These are phyloP conservation scores for Brachionus koreanus DNA, from an alignment of 1,140 invertebrate species.

Conservation along the genomic window DNA sequence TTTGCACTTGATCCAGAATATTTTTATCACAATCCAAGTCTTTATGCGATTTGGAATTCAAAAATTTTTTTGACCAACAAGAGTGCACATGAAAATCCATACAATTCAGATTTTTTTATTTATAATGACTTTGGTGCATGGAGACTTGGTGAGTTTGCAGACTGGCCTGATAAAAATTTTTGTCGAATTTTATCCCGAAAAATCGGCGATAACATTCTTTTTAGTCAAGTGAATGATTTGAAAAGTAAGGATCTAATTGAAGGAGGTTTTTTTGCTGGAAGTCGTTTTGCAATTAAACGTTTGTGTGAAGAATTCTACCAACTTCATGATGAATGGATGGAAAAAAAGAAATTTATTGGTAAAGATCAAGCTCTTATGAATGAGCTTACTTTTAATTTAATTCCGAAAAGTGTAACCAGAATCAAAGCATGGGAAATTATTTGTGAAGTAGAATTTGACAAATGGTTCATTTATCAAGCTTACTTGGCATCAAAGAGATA, in stretches of 20 bases:
- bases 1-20: background rate
- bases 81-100: background rate
- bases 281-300: background rate
- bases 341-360: background rate
- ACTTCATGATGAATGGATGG: background rate
- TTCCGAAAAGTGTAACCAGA: background rate
- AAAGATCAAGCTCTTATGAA: slow-evolving; percentile 29
- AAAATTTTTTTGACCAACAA: background rate
- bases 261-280: background rate
- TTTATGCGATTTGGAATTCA: background rate
- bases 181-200: background rate
- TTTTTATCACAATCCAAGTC: background rate
- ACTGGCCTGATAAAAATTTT: background rate
- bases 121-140: background rate
- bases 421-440: background rate
- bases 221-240: background rate
- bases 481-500: background rate
- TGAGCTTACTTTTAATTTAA: background rate
- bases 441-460: background rate
- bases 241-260: background rate
- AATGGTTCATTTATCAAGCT: background rate
- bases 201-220: background rate
- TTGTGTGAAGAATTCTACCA: background rate
- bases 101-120: background rate
- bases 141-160: background rate